Base-by-base conservation (phyloP, 2,888 invertebrate species). In the Drosophila leonis region DNA sequence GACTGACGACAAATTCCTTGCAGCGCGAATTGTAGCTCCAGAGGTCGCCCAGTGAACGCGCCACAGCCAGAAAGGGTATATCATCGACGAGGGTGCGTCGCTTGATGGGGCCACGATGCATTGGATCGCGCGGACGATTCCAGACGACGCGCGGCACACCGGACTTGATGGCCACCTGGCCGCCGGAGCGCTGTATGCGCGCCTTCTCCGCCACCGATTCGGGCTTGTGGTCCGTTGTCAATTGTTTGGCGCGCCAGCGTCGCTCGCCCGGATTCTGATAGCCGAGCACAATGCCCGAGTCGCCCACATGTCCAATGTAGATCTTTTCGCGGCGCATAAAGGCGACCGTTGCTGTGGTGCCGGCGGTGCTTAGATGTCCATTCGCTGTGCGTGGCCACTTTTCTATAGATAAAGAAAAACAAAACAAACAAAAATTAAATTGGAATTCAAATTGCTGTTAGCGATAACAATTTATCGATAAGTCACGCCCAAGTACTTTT, bases 231-330 rank as follows among this genome's bases (percentile, higher is more conserved):
- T 99, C 99, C 83, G 95, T 95, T 0, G 98, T 98, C 65, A 98
- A 93, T 10, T 96, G 95, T 90, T 95, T 95, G 0, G 97, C 96
- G 72, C 95, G 95, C 98, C 98, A 98, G 77, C 95, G 94, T 42
- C 94, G 94, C 81, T 95, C 94, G 73, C 95, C 95, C 80, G 95
- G 95, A 82, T 96, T 95, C 92, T 97, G 96, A 92, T 96, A 96
- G 24, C 98, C 98, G 56, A 98, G 94, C 13, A 98, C 97, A 90
- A 99, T 98, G 31, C 97, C 98, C 0, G 99, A 99, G 93, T 99
- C 99, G n/a, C 99, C 99, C 2, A 99, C 99, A 94, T 99, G 99
- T 4, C 99, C 99, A 69, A 98, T 96, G 91, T 98, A 99, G 82
- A 99, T 96, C 94, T 98, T 98, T 41, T 98, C 97, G 79, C 97